Conservation (phyloP, 2,888 invertebrate genomes). For the Lochmaea crataegi region DNA sequence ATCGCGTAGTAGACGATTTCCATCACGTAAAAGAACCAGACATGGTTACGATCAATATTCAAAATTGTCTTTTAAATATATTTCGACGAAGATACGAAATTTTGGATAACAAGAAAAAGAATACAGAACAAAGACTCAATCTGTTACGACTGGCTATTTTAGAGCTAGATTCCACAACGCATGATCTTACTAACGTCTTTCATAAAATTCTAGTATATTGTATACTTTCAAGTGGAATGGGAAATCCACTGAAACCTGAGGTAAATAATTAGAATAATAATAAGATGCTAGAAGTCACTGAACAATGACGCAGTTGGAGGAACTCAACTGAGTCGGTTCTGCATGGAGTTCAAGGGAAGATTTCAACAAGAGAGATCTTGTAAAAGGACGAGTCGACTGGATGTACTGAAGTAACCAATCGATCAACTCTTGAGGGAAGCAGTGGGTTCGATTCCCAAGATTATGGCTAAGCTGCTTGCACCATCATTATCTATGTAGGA, state of each 20-base stretch:
- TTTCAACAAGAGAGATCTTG: no score
- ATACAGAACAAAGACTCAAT: not conserved
- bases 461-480: no score
- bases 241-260: conserved; percentile 17
- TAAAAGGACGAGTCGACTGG: no score
- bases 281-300: no score
- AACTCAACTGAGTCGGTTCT: no score
- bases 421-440: no score
- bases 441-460: no score
- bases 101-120: not conserved
- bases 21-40: not conserved
- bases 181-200: not conserved
- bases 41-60: conserved; percentile 27
- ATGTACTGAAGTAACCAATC: no score
- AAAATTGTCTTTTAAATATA: conserved; percentile 19
- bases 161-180: conserved; percentile 9
- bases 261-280: conserved; percentile 11
- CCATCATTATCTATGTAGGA: no score
- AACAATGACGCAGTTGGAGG: no score
- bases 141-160: conserved; percentile 20
- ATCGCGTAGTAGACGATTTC: conserved; percentile 20
- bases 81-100: conserved; percentile 16
- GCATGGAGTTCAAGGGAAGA: no score
- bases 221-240: conserved; percentile 27
- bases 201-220: conserved; percentile 17